These are phyloP conservation scores for Malurus elegans DNA, from an alignment of 2,113 vertebrate genomes.

Conservation along the genomic window DNA sequence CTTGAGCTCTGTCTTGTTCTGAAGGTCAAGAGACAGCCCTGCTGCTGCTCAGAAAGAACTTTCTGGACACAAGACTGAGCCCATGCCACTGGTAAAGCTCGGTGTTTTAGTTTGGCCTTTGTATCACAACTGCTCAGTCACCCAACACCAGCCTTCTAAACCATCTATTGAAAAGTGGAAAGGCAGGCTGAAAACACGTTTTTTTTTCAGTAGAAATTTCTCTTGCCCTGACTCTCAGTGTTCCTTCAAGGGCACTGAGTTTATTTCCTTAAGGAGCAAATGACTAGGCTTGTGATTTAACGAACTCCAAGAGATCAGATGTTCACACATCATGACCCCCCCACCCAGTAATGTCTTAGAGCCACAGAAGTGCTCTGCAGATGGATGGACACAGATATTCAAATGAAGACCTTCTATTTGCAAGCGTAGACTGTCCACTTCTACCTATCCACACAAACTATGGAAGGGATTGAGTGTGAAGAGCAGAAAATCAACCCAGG, in stretches of 20 bases:
- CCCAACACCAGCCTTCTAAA: background rate
- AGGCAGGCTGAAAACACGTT: background rate
- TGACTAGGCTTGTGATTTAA: background rate
- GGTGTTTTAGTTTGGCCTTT: background rate
- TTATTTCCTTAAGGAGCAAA: background rate
- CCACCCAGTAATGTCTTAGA: fast-evolving
- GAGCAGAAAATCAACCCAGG: background rate
- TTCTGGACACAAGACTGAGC: background rate
- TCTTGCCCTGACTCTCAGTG: background rate
- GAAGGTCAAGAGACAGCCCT: slow-evolving; percentile 4
- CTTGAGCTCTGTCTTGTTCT: background rate
- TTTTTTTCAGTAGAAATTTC: background rate
- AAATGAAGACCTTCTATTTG: background rate
- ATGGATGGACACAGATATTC: background rate
- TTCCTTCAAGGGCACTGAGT: background rate
- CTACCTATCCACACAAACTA: background rate
- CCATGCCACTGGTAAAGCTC: background rate
- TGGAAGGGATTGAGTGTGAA: background rate
- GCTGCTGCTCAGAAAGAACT: background rate
- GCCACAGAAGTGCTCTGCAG: background rate
- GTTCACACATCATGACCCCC: fast-evolving
- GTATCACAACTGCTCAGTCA: background rate
- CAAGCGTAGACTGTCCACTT: background rate
- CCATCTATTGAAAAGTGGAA: background rate
- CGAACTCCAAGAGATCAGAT: background rate